phyloP scores from a whole-genome alignment of 2,797 vertebrate genomes.

The Sebastes taczanowskii region DNA sequence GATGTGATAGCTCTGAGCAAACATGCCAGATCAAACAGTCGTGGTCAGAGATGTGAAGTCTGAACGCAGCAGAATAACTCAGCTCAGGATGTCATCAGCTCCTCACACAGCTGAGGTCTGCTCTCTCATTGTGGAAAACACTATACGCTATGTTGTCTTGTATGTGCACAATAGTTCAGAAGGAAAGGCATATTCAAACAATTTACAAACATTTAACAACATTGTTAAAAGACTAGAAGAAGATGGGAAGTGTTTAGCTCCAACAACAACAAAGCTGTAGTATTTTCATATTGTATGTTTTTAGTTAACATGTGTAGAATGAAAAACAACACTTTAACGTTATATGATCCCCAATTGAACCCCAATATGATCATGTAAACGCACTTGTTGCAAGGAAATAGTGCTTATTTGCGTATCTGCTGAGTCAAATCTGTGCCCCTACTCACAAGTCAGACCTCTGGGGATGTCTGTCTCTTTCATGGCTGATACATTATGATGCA shows the following conservation, averaged over 20 bases:
- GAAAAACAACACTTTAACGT: too few species aligned
- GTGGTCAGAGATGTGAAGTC: slow-evolving; percentile 25
- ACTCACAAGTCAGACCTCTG: slow-evolving; percentile 12
- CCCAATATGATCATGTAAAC: not conserved
- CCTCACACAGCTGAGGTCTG: slow-evolving; percentile 8
- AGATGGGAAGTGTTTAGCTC: not conserved
- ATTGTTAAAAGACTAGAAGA: not conserved
- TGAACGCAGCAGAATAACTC: slow-evolving; percentile 13
- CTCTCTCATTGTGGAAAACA: slow-evolving; percentile 9
- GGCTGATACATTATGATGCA: slow-evolving; percentile 8
- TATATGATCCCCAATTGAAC: too few species aligned
- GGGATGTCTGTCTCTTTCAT: not conserved
- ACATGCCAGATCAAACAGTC: slow-evolving; percentile 35
- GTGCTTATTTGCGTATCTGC: not conserved
- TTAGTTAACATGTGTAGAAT: too few species aligned
- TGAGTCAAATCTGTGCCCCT: slow-evolving; percentile 6
- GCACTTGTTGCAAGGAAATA: not conserved
- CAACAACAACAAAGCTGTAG: not conserved
- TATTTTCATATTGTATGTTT: not conserved
- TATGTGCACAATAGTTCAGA: not conserved
- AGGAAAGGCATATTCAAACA: not conserved
- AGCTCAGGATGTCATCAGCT: slow-evolving; percentile 14
- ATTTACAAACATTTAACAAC: not conserved
- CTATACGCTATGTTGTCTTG: not conserved
- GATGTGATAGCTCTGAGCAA: slow-evolving; percentile 13